Base-by-base conservation (phyloP, 23 tunicate genomes). In the Botrylloides violaceus region DNA sequence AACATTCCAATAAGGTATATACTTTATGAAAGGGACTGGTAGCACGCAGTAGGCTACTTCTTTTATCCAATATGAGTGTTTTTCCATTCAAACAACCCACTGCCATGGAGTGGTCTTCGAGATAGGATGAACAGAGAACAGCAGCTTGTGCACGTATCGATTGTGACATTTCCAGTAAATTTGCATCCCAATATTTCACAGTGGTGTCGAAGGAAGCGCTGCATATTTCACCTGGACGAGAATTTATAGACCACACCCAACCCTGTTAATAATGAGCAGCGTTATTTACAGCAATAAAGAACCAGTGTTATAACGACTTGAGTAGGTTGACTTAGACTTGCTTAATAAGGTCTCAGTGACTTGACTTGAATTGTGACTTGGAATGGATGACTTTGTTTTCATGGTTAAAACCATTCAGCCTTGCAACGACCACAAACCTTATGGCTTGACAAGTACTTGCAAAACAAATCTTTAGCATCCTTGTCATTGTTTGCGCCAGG, bases 181-280 rank as follows among this genome's bases (percentile, higher is more conserved):
- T 15, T 24, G 28, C 32, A 68, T 68, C 58, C 58, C 58, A 68
- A 12, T 35, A 68, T 37, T 68, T 68, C 1, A 68, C 29, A 1
- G 74, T 68, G 29, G 74, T 32, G 57, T 68, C 74, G n/a, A 68
- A 68, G 12, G 74, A 68, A 22, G 74, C 37, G 37, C 58, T 68
- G 57, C 74, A 68, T 32, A 68, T 32, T 37, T 68, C 49, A 1
- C 37, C 47, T 37, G 29, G 49, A 24, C 30, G 56, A 4, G 74
- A 68, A 1, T 39, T 37, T 35, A 68, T 68, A 0, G 74, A 68
- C 74, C 74, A 68, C 7, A 68, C 74, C 74, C 74, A 68, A 25
- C 74, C 74, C 74, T 68, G 74, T 1, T 59, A 29, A 32, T 0
- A 60, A 20, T n/a, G 0, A 60, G 25, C 26, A 12, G 18, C 55